Base-by-base conservation (phyloP, 2,797 vertebrate genomes). In the Enteromius treurensis region DNA sequence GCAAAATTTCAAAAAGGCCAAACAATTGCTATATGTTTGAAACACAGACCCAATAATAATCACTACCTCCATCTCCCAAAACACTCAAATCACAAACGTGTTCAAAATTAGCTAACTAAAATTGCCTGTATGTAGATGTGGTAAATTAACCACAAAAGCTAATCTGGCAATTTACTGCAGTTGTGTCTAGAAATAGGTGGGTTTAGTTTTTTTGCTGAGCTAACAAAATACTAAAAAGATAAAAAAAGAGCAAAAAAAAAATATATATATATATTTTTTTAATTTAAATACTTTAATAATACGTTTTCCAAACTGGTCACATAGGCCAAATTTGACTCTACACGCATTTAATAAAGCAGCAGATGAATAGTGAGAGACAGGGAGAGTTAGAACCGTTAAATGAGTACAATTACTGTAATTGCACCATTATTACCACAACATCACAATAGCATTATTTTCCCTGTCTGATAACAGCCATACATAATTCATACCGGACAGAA, bases 401-500 rank as follows among this genome's bases (percentile, higher is more conserved):
- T 55, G 29, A 42, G 34, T 23, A 73, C 32, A 67, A 84, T 42
- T 78, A 84, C 32, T 70, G 8, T 64, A 86, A 71, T 79, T 29
- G 51, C 79, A 67, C 17, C 74, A 77, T 84, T 79, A 85, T 80
- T 77, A 82, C 47, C 23, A 4, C 40, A 79, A 23, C 29, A 76
- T 74, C 81, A 40, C 40, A 83, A 79, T 81, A 80, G 73, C 76
- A 82, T 79, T 69, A 76, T 68, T 32, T 80, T 70, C 78, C 5
- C 14, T 74, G 80, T 84, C 79, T 82, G 75, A 65, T 74, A 82
- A 84, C 34, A 79, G 53, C 26, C 76, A 82, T 73, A 67, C 51
- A 81, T 88, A 85, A 80, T 77, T 84, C 32, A 74, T 78, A 64
- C 10, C n/a, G 62, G 76, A 77, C 51, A 75, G 17, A 71, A 82